These are phyloP conservation scores for Sisyra nigra DNA, from an alignment of 2,888 invertebrate genomes.

Conservation along the genomic window DNA sequence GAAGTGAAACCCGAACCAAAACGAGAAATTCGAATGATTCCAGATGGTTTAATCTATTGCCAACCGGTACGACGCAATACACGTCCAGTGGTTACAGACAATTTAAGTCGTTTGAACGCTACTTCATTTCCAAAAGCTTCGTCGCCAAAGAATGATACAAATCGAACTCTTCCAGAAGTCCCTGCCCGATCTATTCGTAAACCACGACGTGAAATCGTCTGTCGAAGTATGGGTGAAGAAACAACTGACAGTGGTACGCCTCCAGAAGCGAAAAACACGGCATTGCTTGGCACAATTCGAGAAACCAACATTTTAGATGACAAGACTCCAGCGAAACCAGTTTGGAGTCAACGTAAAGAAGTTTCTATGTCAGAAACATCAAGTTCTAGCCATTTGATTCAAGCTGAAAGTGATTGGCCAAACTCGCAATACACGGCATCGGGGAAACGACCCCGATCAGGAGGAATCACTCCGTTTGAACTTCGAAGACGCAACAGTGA, in stretches of 20 bases:
- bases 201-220: slow-evolving; percentile 21
- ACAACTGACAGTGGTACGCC: slow-evolving; percentile 23
- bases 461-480: slow-evolving; percentile 26
- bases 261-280: slow-evolving; percentile 18
- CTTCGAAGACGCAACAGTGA: slow-evolving; percentile 57
- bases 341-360: slow-evolving; percentile 11
- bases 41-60: slow-evolving; percentile 30
- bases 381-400: slow-evolving; percentile 3
- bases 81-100: slow-evolving; percentile 11
- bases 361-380: slow-evolving; percentile 8
- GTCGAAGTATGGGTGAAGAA: slow-evolving; percentile 32
- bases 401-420: slow-evolving; percentile 3
- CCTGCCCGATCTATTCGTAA: slow-evolving; percentile 29
- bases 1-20: not conserved
- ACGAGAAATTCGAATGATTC: slow-evolving; percentile 11
- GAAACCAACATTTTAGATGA: slow-evolving; percentile 19
- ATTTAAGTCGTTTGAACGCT: not conserved
- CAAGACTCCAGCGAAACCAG: slow-evolving; percentile 7
- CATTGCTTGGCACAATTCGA: slow-evolving; percentile 23
- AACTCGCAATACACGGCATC: slow-evolving; percentile 17
- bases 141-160: too few relatives aligned
- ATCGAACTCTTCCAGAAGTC: slow-evolving; percentile 25
- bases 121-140: too few relatives aligned
- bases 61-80: slow-evolving; percentile 35
- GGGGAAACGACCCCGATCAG: slow-evolving; percentile 25